Conservation (phyloP, 2,113 vertebrate species). For the Fulica atra region DNA sequence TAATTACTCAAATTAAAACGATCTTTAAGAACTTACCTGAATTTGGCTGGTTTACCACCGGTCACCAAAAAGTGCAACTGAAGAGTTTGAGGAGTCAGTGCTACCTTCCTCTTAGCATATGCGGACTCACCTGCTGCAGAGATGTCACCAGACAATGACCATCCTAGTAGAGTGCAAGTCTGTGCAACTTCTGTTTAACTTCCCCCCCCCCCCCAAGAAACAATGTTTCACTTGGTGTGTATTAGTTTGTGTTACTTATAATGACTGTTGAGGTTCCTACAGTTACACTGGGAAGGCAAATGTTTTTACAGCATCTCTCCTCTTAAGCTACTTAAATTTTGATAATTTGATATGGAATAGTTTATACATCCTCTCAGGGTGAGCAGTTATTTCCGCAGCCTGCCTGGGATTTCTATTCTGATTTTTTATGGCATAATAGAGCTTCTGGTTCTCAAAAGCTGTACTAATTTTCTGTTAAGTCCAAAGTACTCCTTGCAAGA, state of each 20-base stretch:
- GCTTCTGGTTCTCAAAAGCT: background rate
- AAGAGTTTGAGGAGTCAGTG: background rate
- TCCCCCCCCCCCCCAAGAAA: background rate
- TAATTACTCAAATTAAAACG: background rate
- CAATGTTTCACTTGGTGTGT: background rate
- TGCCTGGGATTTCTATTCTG: background rate
- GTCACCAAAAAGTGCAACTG: background rate
- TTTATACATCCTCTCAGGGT: background rate
- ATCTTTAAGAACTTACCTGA: background rate
- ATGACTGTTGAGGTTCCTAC: conserved; percentile 5
- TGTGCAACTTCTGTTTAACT: background rate
- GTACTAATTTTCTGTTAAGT: background rate
- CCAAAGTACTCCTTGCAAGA: background rate
- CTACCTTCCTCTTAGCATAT: background rate
- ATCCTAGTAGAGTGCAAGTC: background rate
- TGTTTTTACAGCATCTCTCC: conserved; percentile 3
- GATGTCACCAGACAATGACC: background rate
- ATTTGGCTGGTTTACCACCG: background rate
- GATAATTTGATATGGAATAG: conserved; percentile 36
- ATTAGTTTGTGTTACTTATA: conserved; percentile 16
- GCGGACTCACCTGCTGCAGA: background rate
- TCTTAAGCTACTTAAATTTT: conserved; percentile 20
- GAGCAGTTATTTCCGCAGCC: background rate
- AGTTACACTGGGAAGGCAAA: conserved; percentile 37
- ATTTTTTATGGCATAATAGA: background rate